Evolutionary conservation across 2,888 invertebrate species (phyloP), one percentile per base, ranked within the genome.

Genomic region (Hypercompe scribonia): DNA sequence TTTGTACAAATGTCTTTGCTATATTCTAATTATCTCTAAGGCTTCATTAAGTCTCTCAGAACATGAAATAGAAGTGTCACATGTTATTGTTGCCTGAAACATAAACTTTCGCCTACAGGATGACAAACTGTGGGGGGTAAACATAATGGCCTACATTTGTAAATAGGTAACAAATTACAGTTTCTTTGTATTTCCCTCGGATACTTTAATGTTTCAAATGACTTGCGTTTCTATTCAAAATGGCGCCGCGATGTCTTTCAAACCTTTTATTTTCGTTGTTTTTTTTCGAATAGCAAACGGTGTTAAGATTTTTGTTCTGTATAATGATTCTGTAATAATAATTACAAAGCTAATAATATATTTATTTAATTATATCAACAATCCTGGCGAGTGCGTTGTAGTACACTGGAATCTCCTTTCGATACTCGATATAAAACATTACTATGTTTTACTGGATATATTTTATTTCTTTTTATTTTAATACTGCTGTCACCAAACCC

Each of bases 141-240:
- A 42, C 67, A 78, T 67, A 73, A 69, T 72, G 65, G 46, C 39
- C 63, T 72, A 65, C 65, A 68, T 74, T 76, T 67, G 36, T 63
- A 68, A 68, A 72, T 67, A 68, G 64, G 72, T 78, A 68, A 77
- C 61, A 71, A 75, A 76, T 74, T 70, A 77, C 69, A 74, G 36
- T 66, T 71, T 75, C 67, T 70, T 69, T 70, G 46, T 68, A 70
- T 58, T 24, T 68, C 46, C 70, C 63, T 66, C 54, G 71, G 34
- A 4, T 58, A 69, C 69, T 78, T 70, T 81, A 81, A 82, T 84
- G 80, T 78, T 79, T 74, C 72, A 68, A 75, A 75, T 85, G 84
- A 84, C 85, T 83, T 78, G 82, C 81, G 68, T 68, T 75, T 77
- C 69, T 73, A 65, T 65, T 36, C 68, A 72, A 77, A 79, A 82